Conservation (phyloP, 2,797 vertebrate genomes). For the Esox lucius region DNA sequence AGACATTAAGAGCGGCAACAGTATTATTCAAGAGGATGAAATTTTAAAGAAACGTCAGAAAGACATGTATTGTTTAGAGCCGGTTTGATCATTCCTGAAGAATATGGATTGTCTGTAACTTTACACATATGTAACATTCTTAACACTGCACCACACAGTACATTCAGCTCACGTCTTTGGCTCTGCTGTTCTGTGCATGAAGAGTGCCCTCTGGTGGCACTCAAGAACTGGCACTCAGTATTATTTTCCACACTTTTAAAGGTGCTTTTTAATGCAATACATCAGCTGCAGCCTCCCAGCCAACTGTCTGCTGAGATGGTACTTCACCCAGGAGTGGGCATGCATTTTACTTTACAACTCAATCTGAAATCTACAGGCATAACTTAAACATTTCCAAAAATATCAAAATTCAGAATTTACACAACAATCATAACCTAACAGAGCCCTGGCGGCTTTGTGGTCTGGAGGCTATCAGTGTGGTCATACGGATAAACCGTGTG, state of each 20-base stretch:
- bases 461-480: too few species aligned
- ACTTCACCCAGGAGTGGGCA: not conserved
- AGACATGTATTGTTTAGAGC: not conserved
- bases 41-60: not conserved
- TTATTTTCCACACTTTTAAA: not conserved
- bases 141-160: not conserved
- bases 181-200: conserved; percentile 10
- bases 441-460: too few species aligned
- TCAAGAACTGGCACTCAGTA: not conserved
- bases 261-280: not conserved
- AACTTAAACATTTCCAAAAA: too few species aligned
- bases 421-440: too few species aligned
- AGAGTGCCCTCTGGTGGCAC: conserved; percentile 46
- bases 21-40: not conserved
- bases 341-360: not conserved
- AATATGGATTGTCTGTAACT: not conserved
- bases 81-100: not conserved
- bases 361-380: too few species aligned
- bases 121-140: not conserved
- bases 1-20: not conserved
- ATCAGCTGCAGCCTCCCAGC: not conserved
- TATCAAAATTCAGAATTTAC: too few species aligned
- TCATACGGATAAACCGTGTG: not conserved
- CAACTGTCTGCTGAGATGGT: not conserved
- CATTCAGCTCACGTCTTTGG: not conserved